These are phyloP conservation scores for Dolichoris vasculosae DNA, from an alignment of 1,140 invertebrate genomes.

Conservation along the genomic window DNA sequence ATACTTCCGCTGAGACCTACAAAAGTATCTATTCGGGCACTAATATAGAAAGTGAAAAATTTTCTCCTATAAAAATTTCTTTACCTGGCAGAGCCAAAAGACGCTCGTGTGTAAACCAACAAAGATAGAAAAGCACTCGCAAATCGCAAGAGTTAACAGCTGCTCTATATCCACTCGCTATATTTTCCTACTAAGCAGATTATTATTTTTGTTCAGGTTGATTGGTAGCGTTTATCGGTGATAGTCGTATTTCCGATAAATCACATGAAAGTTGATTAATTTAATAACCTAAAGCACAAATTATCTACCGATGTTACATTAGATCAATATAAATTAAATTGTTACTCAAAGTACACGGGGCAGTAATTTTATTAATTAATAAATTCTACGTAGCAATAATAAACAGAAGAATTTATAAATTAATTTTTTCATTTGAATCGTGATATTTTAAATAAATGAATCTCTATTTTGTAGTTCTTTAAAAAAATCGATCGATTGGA, in stretches of 20 bases:
- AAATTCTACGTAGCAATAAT: too few relatives aligned
- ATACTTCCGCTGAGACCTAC: background rate
- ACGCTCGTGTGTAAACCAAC: background rate
- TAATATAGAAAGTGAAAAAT: background rate
- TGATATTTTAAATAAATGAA: too few relatives aligned
- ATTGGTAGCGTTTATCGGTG: background rate
- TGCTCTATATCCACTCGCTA: background rate
- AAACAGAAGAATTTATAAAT: too few relatives aligned
- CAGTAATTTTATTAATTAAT: too few relatives aligned
- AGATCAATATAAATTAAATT: background rate
- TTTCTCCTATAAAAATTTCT: conserved; percentile 10
- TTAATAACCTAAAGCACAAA: background rate
- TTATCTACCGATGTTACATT: background rate
- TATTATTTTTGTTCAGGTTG: conserved; percentile 2
- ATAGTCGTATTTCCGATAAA: background rate
- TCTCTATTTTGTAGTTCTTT: too few relatives aligned
- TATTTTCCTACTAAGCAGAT: background rate
- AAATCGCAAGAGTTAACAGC: background rate
- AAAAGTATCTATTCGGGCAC: background rate
- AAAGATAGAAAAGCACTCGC: background rate
- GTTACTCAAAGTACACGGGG: too few relatives aligned
- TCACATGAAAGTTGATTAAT: background rate
- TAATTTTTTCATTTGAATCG: too few relatives aligned
- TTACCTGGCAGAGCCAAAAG: background rate
- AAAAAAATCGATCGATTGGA: too few relatives aligned